phyloP scores from a whole-genome alignment of 2,113 vertebrate genomes.

The Cromileptes altivelis region DNA sequence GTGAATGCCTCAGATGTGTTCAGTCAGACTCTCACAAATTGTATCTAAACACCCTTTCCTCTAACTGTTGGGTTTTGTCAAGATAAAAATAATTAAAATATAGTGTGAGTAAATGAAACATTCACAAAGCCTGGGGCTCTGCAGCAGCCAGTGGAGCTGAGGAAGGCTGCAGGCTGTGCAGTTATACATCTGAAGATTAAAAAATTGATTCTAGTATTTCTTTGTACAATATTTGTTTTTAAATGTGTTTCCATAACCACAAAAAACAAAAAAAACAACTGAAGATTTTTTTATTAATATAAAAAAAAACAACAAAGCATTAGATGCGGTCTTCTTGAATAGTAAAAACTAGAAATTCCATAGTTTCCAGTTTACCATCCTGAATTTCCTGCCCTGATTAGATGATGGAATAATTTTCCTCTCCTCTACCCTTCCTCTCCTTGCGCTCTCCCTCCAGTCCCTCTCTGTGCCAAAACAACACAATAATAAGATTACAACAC shows the following conservation, averaged over 20 bases:
- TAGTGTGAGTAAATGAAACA: constrained; percentile 41
- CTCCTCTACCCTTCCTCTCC: constrained; percentile 6
- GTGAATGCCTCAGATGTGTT: neutral
- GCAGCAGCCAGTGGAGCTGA: neutral
- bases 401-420: constrained; percentile 33
- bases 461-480: constrained; percentile 50
- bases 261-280: neutral
- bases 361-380: constrained; percentile 7
- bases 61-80: constrained; percentile 6
- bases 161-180: neutral
- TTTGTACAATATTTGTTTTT: neutral
- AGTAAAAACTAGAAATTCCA: constrained; percentile 12
- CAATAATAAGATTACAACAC: constrained; percentile 62
- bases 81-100: constrained; percentile 38
- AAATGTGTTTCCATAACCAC: neutral
- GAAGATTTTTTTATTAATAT: neutral
- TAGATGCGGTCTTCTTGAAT: neutral
- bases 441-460: neutral
- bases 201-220: neutral
- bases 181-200: neutral
- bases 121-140: constrained; percentile 14
- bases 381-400: constrained; percentile 38
- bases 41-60: neutral
- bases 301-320: neutral
- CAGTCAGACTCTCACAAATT: constrained; percentile 6